Evolutionary conservation across 2,888 invertebrate species (phyloP), one percentile per base, ranked within the genome.

Genomic region (Thelaira solivaga): DNA sequence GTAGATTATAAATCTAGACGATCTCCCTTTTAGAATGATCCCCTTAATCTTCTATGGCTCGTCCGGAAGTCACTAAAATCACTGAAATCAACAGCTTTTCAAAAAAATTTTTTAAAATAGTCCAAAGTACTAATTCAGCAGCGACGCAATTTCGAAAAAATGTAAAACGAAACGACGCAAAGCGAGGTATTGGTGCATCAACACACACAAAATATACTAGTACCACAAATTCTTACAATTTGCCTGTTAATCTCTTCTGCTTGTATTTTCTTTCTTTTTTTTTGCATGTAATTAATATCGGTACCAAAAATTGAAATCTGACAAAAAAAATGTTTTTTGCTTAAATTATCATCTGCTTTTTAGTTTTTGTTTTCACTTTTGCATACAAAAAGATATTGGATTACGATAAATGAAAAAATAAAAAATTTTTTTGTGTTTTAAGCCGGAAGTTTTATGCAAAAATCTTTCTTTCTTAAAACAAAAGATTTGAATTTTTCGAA

Each of bases 401-500:
- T 67, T 67, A 43, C 67, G 11, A 13, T 43, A 31, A 65, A 64
- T 7, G 16, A 13, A 39, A 55, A 36, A 36, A 31, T 45, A 29
- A 45, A n/a, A n/a, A n/a, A n/a, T n/a, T n/a, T n/a, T n/a, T n/a
- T n/a, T n/a, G n/a, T n/a, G n/a, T 74, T 22, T 43, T 13, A 43
- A 55, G 34, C 34, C 67, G 55, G 67, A 67, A 67, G 55, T 55
- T 67, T 31, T 43, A 55, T 43, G 53, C 41, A 55, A 55, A 67
- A 43, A 24, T 43, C 4, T 18, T 1, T 43, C 4, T 18, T 1
- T 24, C 13, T 13, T 22, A 5, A 67, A 43, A 53, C 31, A 45
- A 45, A 45, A 55, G 11, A 29, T 2, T 20, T 45, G 0, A 18
- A 31, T 43, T 41, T 24, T 64, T 13, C 3, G 13, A 53, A 65